Percentiles rank a stretch among this genome's conserved stretches.
Conservation (phyloP, 1,140 invertebrate species). For the Bombus turneri region DNA sequence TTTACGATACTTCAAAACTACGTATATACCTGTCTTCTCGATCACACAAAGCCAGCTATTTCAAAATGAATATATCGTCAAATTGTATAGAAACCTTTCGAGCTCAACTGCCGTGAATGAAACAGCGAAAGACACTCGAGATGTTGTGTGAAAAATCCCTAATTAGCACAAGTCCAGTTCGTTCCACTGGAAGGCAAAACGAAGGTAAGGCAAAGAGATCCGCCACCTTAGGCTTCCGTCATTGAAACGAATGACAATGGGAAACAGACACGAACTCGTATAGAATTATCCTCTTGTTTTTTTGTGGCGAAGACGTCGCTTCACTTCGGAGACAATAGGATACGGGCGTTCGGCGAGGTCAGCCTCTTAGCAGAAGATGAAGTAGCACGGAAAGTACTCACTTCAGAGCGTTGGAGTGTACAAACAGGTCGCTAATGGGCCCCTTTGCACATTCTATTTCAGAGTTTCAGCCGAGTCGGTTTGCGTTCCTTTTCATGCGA, state of each 20-base stretch:
- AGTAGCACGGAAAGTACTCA: conserved; percentile 54
- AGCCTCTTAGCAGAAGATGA: conserved; percentile 54
- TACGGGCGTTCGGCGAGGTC: conserved; percentile 51
- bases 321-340: conserved; percentile 45
- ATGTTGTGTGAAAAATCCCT: neutral
- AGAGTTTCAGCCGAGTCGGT: neutral
- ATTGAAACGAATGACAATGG: conserved; percentile 17
- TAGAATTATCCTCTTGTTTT: conserved; percentile 51
- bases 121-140: neutral
- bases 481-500: neutral
- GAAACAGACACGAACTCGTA: conserved; percentile 28
- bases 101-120: neutral
- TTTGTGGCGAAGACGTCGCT: conserved; percentile 6
- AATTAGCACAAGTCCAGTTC: neutral
- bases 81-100: neutral
- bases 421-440: conserved; percentile 69
- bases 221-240: neutral
- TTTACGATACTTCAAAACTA: too few species aligned
- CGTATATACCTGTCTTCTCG: too few species aligned
- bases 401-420: conserved; percentile 55
- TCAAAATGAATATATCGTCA: neutral
- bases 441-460: conserved; percentile 28
- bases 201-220: neutral
- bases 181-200: neutral
- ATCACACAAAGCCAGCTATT: neutral